phyloP scores from a whole-genome alignment of 2,797 vertebrate species.

The Falco rusticolus region DNA sequence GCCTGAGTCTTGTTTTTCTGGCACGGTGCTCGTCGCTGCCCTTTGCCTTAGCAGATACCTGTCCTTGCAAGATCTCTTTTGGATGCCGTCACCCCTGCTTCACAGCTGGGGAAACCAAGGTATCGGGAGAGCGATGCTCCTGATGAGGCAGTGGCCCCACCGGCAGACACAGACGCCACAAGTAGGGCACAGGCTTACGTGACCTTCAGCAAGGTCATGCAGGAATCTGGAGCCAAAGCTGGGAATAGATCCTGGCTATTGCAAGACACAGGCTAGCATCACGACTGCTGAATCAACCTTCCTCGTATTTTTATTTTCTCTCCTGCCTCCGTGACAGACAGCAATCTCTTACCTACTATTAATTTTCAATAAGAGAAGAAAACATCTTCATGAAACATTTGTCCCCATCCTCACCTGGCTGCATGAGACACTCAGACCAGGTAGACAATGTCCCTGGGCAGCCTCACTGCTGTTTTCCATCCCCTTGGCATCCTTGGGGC shows the following conservation, averaged over 20 bases:
- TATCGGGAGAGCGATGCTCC: background rate
- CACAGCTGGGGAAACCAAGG: background rate
- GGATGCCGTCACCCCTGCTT: background rate
- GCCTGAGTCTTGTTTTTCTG: background rate
- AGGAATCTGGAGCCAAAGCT: background rate
- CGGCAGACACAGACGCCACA: background rate
- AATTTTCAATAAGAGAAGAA: background rate
- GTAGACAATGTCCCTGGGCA: background rate
- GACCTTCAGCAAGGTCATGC: background rate
- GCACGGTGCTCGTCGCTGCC: background rate
- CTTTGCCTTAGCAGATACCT: background rate
- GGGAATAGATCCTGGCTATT: background rate
- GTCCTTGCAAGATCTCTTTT: background rate
- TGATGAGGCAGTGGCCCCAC: background rate
- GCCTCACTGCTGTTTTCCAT: background rate
- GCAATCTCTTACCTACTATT: no score
- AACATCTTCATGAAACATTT: background rate
- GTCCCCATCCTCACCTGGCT: background rate
- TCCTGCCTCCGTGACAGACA: background rate
- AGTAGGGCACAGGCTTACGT: accelerated
- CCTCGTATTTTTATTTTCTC: no score
- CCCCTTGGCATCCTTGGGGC: background rate
- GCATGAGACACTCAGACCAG: background rate
- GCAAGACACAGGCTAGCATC: background rate
- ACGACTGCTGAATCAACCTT: background rate